Percentiles rank a stretch among this genome's conserved stretches.
phyloP scores from a whole-genome alignment of 1,140 invertebrate genomes.

The Anoplolepis gracilipes region DNA sequence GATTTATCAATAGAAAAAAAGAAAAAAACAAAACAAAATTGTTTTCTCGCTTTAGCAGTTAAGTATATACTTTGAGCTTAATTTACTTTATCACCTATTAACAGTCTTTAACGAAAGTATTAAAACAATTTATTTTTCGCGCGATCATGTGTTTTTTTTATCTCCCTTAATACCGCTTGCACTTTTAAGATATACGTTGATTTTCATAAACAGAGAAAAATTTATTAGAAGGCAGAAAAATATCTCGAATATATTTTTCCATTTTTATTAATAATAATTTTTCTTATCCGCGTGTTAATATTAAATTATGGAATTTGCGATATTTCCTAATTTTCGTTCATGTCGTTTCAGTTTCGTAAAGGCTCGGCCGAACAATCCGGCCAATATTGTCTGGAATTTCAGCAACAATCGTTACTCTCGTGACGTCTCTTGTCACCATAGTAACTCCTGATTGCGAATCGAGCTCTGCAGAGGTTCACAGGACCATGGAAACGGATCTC shows the following conservation, averaged over 20 bases:
- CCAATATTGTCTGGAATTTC: conserved; percentile 51
- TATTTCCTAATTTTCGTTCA: background rate
- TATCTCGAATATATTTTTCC: background rate
- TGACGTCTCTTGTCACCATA: conserved; percentile 38
- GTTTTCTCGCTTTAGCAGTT: background rate
- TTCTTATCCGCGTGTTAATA: background rate
- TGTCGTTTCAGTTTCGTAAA: background rate
- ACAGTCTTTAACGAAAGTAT: conserved; percentile 12
- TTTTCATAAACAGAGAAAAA: background rate
- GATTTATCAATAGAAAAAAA: background rate
- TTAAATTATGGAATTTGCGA: background rate
- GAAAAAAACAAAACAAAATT: background rate
- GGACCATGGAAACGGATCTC: background rate
- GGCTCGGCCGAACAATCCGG: background rate
- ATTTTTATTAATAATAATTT: background rate
- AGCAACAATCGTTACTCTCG: background rate
- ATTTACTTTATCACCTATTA: conserved; percentile 18
- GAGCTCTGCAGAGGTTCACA: conserved; percentile 4
- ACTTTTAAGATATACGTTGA: background rate
- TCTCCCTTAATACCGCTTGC: background rate
- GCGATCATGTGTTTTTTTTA: background rate
- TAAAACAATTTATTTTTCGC: conserved; percentile 13
- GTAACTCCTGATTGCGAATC: conserved; percentile 40
- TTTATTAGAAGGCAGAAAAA: background rate
- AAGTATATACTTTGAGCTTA: conserved; percentile 37